These are phyloP conservation scores for Crioceris asparagi DNA, from an alignment of 2,888 invertebrate genomes.

Conservation along the genomic window DNA sequence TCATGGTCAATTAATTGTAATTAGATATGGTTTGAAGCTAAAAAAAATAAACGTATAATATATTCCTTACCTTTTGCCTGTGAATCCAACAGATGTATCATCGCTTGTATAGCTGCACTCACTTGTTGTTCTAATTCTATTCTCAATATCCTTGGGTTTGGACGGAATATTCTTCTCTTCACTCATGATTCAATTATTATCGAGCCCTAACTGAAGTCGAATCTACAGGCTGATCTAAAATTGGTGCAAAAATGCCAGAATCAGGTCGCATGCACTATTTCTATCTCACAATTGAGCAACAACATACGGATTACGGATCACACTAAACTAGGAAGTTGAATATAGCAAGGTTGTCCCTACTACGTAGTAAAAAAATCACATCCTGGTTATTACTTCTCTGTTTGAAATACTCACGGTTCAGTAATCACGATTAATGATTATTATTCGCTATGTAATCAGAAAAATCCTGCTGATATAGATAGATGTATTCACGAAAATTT, in stretches of 20 bases:
- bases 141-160: constrained; percentile 23
- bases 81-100: constrained; percentile 27
- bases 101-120: constrained; percentile 35
- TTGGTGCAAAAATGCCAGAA: constrained; percentile 14
- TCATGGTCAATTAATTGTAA: background rate
- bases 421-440: too few relatives aligned
- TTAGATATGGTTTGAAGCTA: background rate
- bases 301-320: too few relatives aligned
- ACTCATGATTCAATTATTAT: too few relatives aligned
- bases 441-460: too few relatives aligned
- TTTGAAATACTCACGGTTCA: background rate
- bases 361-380: constrained; percentile 2
- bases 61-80: constrained; percentile 28
- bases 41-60: constrained; percentile 1
- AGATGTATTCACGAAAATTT: constrained; percentile 13
- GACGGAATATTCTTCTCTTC: constrained; percentile 17
- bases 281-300: constrained; percentile 20
- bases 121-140: constrained; percentile 33
- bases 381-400: background rate
- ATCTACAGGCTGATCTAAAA: constrained; percentile 17
- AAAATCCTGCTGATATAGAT: background rate
- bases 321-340: constrained; percentile 3
- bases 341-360: background rate
- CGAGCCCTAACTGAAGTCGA: constrained; percentile 5
- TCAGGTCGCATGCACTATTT: constrained; percentile 22